phyloP scores from a whole-genome alignment of 2,113 vertebrate species.

The Colaptes auratus region DNA sequence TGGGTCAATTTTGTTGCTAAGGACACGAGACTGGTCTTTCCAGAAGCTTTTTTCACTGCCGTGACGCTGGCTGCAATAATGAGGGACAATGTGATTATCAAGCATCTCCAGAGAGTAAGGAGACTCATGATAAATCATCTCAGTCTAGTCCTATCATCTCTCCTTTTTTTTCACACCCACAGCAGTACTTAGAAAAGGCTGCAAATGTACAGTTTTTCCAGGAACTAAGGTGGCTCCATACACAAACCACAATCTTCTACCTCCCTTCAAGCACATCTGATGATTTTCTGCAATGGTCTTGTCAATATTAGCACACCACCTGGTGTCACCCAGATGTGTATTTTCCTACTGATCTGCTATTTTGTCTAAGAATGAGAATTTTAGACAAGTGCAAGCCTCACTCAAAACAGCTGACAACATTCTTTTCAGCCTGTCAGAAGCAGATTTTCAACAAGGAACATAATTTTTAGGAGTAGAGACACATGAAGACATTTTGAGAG shows the following conservation, averaged over 20 bases:
- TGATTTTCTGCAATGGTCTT: background rate
- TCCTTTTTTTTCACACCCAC: background rate
- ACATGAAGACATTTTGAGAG: background rate
- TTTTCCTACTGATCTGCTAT: background rate
- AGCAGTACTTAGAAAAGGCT: background rate
- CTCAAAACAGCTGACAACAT: slow-evolving; percentile 9
- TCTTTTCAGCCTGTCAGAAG: background rate
- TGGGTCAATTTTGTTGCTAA: background rate
- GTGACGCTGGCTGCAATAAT: background rate
- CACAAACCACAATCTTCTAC: background rate
- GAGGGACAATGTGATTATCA: background rate
- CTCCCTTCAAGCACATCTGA: background rate
- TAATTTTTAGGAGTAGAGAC: background rate
- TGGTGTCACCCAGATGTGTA: background rate
- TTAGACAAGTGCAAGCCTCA: background rate
- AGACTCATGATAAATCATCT: background rate
- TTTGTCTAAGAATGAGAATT: background rate
- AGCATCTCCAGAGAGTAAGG: background rate
- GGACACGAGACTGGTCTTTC: background rate
- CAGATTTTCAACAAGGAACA: background rate
- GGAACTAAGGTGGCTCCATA: background rate
- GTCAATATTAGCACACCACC: background rate
- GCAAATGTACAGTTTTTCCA: background rate
- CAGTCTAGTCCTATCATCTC: background rate
- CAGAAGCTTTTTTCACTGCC: background rate